phyloP scores from a whole-genome alignment of 2,888 invertebrate species.

The Chrysolina haemoptera region DNA sequence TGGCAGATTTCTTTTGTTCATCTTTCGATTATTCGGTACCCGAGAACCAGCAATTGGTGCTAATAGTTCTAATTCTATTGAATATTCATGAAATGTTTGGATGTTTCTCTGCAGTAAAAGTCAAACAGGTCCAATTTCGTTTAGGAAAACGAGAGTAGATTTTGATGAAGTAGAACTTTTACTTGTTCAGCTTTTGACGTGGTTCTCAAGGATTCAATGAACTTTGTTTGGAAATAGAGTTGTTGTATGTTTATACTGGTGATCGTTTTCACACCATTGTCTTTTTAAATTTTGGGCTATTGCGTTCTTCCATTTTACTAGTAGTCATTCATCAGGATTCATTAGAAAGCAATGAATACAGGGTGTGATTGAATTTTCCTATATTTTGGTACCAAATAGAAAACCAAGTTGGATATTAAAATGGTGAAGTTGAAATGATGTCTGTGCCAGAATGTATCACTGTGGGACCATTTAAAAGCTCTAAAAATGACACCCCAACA shows the following conservation, averaged over 20 bases:
- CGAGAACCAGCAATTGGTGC: neutral
- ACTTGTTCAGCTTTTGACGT: neutral
- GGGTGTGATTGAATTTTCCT: too few relatives aligned
- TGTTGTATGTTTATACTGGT: neutral
- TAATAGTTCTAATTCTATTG: constrained; percentile 12
- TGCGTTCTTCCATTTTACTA: neutral
- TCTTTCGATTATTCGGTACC: neutral
- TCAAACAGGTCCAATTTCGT: neutral
- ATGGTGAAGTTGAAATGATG: too few relatives aligned
- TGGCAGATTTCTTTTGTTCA: neutral
- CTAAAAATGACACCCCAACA: too few relatives aligned
- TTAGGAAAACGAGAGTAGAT: constrained; percentile 18
- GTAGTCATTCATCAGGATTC: constrained; percentile 1
- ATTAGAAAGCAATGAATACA: too few relatives aligned
- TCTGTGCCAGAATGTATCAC: too few relatives aligned
- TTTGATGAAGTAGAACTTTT: neutral
- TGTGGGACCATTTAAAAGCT: too few relatives aligned
- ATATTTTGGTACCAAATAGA: too few relatives aligned
- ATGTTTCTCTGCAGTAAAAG: constrained; percentile 15
- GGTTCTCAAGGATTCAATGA: constrained; percentile 16
- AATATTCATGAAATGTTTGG: constrained; percentile 14
- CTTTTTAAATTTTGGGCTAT: constrained; percentile 2
- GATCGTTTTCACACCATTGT: neutral
- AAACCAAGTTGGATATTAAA: too few relatives aligned
- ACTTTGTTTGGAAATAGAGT: constrained; percentile 2